Conservation (phyloP, 2,113 vertebrate genomes). For the Gallinago paraguaiae region DNA sequence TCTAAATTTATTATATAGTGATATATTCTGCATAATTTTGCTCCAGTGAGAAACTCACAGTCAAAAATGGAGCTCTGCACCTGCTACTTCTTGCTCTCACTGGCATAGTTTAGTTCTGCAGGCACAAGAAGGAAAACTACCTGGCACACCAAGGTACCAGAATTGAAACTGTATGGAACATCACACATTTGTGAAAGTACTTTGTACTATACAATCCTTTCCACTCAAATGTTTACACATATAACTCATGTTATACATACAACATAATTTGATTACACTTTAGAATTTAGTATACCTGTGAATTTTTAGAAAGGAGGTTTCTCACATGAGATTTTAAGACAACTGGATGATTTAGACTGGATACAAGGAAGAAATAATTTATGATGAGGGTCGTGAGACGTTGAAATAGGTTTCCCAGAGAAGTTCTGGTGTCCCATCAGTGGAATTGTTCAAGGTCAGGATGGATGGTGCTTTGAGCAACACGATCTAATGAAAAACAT, state of each 20-base stretch:
- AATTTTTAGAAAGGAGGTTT: neutral
- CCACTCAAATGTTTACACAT: neutral
- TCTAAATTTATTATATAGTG: neutral
- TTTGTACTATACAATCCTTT: neutral
- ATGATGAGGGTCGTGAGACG: neutral
- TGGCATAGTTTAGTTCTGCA: neutral
- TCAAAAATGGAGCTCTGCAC: neutral
- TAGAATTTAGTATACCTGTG: neutral
- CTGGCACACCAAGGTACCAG: neutral
- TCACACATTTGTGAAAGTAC: neutral
- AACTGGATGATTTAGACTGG: neutral
- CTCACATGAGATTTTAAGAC: neutral
- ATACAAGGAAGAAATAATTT: neutral
- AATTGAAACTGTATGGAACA: neutral
- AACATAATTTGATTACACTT: neutral
- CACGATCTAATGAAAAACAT: neutral
- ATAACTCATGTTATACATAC: neutral
- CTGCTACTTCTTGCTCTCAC: neutral
- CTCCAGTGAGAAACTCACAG: neutral
- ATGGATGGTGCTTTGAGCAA: neutral
- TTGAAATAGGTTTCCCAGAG: neutral
- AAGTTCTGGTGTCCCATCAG: neutral
- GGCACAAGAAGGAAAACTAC: neutral
- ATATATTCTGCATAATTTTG: neutral
- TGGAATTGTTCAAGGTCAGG: neutral